Base-by-base conservation (phyloP, 2,888 invertebrate genomes). In the Gymnocheta viridis region DNA sequence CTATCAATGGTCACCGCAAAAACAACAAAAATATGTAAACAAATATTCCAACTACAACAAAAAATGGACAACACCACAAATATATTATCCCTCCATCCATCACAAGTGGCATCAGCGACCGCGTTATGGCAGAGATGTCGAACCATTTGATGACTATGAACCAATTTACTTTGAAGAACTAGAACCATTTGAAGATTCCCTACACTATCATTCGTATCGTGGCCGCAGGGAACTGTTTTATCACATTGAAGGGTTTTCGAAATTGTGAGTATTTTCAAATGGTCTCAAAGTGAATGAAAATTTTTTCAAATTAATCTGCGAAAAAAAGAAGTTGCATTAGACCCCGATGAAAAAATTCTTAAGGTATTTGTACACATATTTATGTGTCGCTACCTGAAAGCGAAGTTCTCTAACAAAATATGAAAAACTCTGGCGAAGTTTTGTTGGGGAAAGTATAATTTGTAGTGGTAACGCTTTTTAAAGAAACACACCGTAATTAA, bases 221-320 rank as follows among this genome's bases (percentile, higher is more conserved):
- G 90, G 91, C 85, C 89, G 92, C 0, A 86, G 91, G 0, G 89
- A 92, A 56, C 73, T 91, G 0, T 92, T 89, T 38, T 87, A 90
- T 56, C 88, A 88, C 6, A 88, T 91, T 12, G 88, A 88, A 14
- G 88, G 88, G 2, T 86, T 91, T 1, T 88, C 88, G 38, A 87
- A 88, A 17, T 85, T 89, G 91, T 92, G 83, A 85, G 86, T 82
- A 41, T n/a, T 49, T 67, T 19, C 9, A n/a, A 19, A 19, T 6
- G 17, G 0, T 6, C n/a, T 19, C n/a, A 29, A 66, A 29, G 2
- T 17, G 12, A 6, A 32, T 29, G 9, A 47, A 38, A 38, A n/a
- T n/a, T n/a, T n/a, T n/a, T n/a, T n/a, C n/a, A n/a, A n/a, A n/a
- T n/a, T n/a, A n/a, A n/a, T n/a, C n/a, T n/a, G n/a, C n/a, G n/a